These are phyloP conservation scores for Threskiornis aethiopicus DNA, from an alignment of 2,797 vertebrate genomes.

Conservation along the genomic window DNA sequence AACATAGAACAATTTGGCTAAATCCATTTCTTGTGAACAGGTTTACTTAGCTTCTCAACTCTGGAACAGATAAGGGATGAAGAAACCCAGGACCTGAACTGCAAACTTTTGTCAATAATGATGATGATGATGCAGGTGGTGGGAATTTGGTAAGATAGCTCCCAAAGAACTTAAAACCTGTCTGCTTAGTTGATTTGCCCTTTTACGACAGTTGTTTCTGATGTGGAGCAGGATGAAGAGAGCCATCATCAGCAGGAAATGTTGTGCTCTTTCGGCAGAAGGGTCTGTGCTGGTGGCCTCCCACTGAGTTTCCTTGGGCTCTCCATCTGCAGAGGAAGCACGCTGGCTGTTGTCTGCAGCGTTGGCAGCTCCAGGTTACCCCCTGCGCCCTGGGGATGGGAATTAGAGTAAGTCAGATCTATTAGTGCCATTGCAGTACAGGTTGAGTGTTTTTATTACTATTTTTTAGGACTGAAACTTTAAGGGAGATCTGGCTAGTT, in stretches of 20 bases:
- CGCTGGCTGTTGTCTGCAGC: neutral
- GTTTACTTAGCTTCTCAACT: neutral
- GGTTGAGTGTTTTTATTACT: accelerated
- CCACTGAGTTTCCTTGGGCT: neutral
- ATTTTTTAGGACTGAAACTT: neutral
- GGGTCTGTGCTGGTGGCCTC: neutral
- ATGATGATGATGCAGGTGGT: neutral
- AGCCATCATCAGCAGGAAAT: neutral
- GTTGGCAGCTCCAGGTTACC: neutral
- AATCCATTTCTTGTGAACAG: neutral
- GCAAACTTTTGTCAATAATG: neutral
- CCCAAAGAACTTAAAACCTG: neutral
- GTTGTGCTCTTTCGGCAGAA: neutral
- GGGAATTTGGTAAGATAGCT: neutral
- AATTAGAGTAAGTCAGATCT: neutral
- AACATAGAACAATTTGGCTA: neutral
- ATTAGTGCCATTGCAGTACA: neutral
- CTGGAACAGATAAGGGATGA: neutral
- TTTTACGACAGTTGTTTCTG: neutral
- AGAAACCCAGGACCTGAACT: neutral
- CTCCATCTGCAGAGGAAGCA: neutral
- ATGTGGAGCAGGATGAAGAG: neutral
- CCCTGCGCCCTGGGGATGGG: accelerated
- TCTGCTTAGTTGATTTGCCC: neutral
- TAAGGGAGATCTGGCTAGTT: neutral